phyloP scores from a whole-genome alignment of 2,113 vertebrate species.

The Stigmatopora nigra region DNA sequence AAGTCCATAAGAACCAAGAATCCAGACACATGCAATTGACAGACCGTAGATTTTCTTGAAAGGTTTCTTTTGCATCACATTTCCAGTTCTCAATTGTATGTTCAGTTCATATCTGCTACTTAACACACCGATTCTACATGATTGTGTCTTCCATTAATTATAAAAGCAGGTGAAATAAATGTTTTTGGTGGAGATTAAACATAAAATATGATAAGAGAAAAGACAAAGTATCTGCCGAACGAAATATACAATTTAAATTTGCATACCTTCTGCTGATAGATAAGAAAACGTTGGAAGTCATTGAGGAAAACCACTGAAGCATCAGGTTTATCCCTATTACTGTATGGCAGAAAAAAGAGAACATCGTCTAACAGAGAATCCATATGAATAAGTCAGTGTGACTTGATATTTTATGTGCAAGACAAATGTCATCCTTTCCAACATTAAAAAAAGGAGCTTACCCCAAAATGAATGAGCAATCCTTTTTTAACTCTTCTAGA shows the following conservation, averaged over 20 bases:
- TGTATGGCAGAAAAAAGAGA: conserved; percentile 38
- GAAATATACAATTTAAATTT: neutral
- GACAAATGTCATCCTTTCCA: neutral
- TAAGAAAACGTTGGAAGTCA: conserved; percentile 91
- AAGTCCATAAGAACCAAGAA: no score
- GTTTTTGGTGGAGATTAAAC: neutral
- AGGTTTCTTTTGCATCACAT: no score
- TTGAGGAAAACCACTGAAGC: conserved; percentile 82
- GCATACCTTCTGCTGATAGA: conserved; percentile 83
- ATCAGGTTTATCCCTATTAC: conserved; percentile 84
- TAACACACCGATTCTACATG: neutral
- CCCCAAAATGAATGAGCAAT: conserved; percentile 92
- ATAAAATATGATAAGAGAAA: neutral
- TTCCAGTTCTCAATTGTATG: no score
- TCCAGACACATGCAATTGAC: no score
- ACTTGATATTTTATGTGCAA: neutral
- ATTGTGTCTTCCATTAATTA: neutral
- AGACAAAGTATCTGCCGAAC: neutral
- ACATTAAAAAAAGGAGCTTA: conserved; percentile 51
- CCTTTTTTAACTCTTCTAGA: conserved; percentile 91
- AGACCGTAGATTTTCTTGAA: no score
- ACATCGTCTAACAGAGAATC: conserved; percentile 3
- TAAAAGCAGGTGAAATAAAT: neutral
- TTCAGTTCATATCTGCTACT: neutral
- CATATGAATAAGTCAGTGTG: neutral